Conservation (phyloP, 2,797 vertebrate genomes). For the Pipistrellus nathusii region DNA sequence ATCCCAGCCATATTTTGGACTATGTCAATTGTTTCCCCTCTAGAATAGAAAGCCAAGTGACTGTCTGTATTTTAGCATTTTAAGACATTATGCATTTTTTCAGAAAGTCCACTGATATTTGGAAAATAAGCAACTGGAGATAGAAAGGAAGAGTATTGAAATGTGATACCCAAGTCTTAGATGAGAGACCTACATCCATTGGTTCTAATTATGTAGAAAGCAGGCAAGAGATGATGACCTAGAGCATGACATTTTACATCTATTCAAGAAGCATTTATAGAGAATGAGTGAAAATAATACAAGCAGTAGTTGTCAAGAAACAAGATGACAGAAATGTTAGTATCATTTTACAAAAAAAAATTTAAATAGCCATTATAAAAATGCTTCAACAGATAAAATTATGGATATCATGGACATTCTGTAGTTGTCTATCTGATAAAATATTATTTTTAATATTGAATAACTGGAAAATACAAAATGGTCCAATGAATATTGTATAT, state of each 20-base stretch:
- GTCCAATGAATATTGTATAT: background rate
- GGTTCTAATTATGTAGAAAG: background rate
- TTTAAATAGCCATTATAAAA: background rate
- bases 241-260: background rate
- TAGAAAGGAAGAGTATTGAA: background rate
- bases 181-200: background rate
- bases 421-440: background rate
- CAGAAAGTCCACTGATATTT: background rate
- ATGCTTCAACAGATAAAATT: background rate
- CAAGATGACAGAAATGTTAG: background rate
- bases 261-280: background rate
- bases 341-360: background rate
- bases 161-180: background rate
- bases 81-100: background rate
- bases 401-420: background rate
- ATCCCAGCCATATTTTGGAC: background rate
- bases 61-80: background rate
- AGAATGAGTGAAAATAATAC: background rate
- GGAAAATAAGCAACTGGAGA: background rate
- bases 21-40: background rate
- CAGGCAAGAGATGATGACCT: background rate
- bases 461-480: background rate
- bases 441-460: background rate
- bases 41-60: background rate
- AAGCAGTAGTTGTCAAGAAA: background rate